Base-by-base conservation (phyloP, 2,113 vertebrate genomes). In the Morone chrysops region DNA sequence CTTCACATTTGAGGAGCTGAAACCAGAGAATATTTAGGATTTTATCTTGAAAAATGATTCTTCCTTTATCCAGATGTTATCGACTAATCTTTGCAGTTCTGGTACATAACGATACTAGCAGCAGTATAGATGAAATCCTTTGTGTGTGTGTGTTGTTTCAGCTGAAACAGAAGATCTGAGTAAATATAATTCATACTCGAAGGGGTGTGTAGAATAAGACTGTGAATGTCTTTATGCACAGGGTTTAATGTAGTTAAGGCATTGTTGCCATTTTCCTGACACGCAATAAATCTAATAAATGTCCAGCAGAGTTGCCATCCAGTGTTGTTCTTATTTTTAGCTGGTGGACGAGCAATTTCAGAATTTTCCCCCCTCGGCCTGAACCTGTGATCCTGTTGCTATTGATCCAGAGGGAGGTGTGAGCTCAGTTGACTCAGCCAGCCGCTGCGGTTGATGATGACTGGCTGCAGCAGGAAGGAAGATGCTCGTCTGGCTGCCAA, bases 391-490 rank as follows among this genome's bases (percentile, higher is more conserved):
- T 91, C 61, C 77, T 81, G 87, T 84, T 92, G 87, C 75, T 82
- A 89, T 92, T 80, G 90, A 90, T 91, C 72, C 72, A 43, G n/a
- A 75, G 9, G 70, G 57, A 87, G 60, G 68, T 87, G 71, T 80
- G 73, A 75, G 78, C 81, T 86, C 14, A 12, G 65, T 51, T 2
- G 0, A 63, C 72, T 75, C 63, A 53, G 77, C 45, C 85, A 66
- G 73, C 59, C 68, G 5, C 10, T 67, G 71, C 50, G 71, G 54
- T 14, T 75, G 78, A 62, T 25, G 57, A 72, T 78, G 70, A 56
- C 41, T 38, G 70, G 43, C 57, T 74, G 75, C 63, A 84, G 74
- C 61, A 80, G 38, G 48, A 75, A 45, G 53, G 72, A 71, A 70
- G 50, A 72, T 75, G 60, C 25, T 54, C 61, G 31, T 75, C 81